Base-by-base conservation (phyloP, 2,888 invertebrate species). In the Asteroscopus sphinx region DNA sequence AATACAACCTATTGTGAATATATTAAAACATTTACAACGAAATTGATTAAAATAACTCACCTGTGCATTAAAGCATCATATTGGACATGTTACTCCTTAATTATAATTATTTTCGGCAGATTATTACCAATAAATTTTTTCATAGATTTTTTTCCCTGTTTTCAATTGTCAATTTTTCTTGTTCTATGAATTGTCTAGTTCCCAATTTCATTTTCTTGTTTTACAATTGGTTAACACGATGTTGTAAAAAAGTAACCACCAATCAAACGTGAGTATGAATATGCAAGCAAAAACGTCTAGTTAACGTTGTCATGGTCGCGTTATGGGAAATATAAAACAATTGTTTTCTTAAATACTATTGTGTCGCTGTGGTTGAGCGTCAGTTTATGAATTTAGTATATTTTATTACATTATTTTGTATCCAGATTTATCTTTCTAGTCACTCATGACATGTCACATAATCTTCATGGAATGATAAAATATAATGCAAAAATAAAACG, bases 61-160 rank as follows among this genome's bases (percentile, higher is more conserved):
- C 92, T 88, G 81, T 60, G 65, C 68, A 76, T 85, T 87, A 92
- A 56, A 84, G 73, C 75, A 83, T 79, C 85, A 85, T 90, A 85
- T 73, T 84, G 61, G 55, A 67, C 73, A 79, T 80, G 72, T 81
- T 83, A 82, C 68, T 81, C 70, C 62, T 62, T 72, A 79, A 71
- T 73, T 70, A 79, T 15, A 73, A 81, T 82, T 82, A 82, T 80
- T 85, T 86, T 83, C 81, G 80, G 83, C 82, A 83, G 76, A 83
- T 77, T 81, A 63, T 73, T 82, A 85, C 82, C 81, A 84, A 81
- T 78, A 79, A 81, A 81, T 80, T 82, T 85, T 85, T 83, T 78
- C 71, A 67, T 66, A 56, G 78, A 80, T 83, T 81, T 87, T 62
- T 84, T 88, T 86, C 83, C 82, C 78, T 87, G 84, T 83, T 87